Evolutionary conservation across 2,888 invertebrate genomes (phyloP).

Genomic region (Matsumyia berberina): DNA sequence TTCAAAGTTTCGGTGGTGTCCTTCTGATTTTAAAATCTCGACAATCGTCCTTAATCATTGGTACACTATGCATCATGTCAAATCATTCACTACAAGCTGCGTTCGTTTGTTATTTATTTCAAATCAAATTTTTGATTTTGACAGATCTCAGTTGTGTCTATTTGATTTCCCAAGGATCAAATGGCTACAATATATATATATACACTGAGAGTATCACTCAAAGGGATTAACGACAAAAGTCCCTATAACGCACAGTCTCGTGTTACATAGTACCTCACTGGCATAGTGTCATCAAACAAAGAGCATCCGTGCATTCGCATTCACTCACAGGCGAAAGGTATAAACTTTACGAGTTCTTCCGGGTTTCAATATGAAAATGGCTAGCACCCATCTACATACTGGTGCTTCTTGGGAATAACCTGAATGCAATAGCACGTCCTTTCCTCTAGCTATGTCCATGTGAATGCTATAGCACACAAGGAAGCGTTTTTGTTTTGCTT

Average conservation of each 20-base stretch:
- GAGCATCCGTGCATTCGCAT: background rate
- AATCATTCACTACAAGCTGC: no score
- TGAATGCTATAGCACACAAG: conserved; percentile 42
- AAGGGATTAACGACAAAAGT: background rate
- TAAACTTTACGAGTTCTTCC: conserved; percentile 9
- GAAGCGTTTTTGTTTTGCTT: conserved; percentile 8
- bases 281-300: background rate
- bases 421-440: conserved; percentile 60
- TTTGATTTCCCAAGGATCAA: no score
- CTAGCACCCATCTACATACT: conserved; percentile 17
- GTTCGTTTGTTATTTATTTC: no score
- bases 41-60: no score
- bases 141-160: no score
- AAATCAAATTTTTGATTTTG: no score
- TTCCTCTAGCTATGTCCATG: conserved; percentile 16
- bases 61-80: no score
- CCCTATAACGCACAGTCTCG: background rate
- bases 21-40: no score
- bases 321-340: background rate
- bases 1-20: no score
- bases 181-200: no score
- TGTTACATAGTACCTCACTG: background rate
- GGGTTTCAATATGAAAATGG: background rate
- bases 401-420: conserved; percentile 42
- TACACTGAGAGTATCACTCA: background rate